Base-by-base conservation (phyloP, 2,888 invertebrate genomes). In the Ormyrus nitidulus region DNA sequence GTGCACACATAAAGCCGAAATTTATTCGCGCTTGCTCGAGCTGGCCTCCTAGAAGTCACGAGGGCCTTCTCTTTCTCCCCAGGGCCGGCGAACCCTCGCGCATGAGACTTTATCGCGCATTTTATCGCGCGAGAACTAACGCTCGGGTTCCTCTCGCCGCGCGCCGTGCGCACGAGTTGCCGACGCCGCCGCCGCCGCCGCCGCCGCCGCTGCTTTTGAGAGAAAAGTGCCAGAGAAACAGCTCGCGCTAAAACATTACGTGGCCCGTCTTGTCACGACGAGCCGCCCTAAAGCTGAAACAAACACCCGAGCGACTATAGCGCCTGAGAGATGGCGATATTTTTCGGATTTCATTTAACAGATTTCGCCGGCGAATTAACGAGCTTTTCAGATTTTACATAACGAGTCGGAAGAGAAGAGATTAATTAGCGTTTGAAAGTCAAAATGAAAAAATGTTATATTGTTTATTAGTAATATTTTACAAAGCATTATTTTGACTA, bases 81-180 rank as follows among this genome's bases (percentile, higher is more conserved):
- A 59, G 51, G 69, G 80, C 46, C 51, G 54, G 53, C 78, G 34
- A 44, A 19, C 56, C 69, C 34, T 34, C 34, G 56, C 61, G 69
- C 61, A 61, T 70, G n/a, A 5, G 73, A 66, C 77, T 73, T 82
- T 82, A 82, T 82, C 82, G 80, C 71, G 75, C 77, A 71, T 81
- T 71, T 82, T 81, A 82, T 82, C 82, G 81, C 75, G 70, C 77
- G 77, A 73, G 80, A 76, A 68, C 73, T 61, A 70, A 74, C 70
- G 77, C 77, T 65, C 54, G 58, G 13, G n/a, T 44, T 34, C 46
- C 34, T 53, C 13, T 62, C 34, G 34, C 34, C 34, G 34, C 34
- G 34, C 34, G 34, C 34, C 34, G 34, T 34, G 34, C 34, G 34
- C 34, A 34, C 34, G 34, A 34, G 34, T 34, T 34, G 34, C 34